Base-by-base conservation (phyloP, 2,888 invertebrate genomes). In the Drosophila pegasa region DNA sequence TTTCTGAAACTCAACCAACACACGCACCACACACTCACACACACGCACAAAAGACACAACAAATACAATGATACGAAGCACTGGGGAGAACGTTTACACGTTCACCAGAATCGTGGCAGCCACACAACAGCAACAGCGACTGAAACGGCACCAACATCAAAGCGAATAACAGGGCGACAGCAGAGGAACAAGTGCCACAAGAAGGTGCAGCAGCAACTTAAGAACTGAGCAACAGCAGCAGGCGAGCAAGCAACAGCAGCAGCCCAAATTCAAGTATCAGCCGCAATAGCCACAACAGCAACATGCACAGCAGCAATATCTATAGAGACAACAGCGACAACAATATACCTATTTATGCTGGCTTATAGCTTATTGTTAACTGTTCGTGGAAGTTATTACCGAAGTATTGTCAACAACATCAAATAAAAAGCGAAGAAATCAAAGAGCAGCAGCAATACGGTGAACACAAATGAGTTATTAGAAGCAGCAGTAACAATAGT, bases 1-100 rank as follows among this genome's bases (percentile, higher is more conserved):
- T 88, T 90, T 87, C 86, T 87, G 78, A 84, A 84, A 80, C 78
- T 83, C 79, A 74, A 74, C 35, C 68, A 78, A 80, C 51, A 68
- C 61, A 60, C 62, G 63, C 43, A 45, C 45, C 59, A 67, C 69
- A 63, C 52, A 47, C 61, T 63, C 51, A 64, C 56, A 62, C 60
- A 59, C 66, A 61, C 38, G 18, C 25, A 40, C 29, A 37, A 22
- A 22, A 12, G 14, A 56, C 50, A 63, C 56, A 55, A 55, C 18
- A 59, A 4, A 37, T 27, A 54, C 10, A 45, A 37, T 57, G 47
- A 75, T 56, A 56, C 33, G 40, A 48, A 27, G 27, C 33, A 22
- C 51, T 58, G 58, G n/a, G 38, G 64, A 25, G 20, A 33, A 52
- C 50, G 71, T 78, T 78, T 61, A 87, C 87, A 82, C 77, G 59